These are phyloP conservation scores for Drosophila kohkoa DNA, from an alignment of 1,140 invertebrate species.

Conservation along the genomic window DNA sequence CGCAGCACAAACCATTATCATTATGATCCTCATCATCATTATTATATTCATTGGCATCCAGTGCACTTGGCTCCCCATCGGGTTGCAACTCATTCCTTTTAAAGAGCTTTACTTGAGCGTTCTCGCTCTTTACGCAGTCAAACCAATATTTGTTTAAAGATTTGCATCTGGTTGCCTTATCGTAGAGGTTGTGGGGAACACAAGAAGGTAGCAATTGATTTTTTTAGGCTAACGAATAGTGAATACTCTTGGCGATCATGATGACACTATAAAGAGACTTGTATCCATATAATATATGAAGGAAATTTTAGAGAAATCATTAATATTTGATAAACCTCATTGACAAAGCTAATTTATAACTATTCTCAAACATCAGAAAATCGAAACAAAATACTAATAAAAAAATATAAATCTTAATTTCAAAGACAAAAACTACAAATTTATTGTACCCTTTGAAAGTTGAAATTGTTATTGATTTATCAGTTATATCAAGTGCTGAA, in stretches of 20 bases:
- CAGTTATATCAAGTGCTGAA: not conserved
- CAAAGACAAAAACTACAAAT: not conserved
- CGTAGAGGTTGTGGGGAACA: slow-evolving; percentile 25
- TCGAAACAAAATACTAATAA: not conserved
- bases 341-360: no score
- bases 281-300: not conserved
- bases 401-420: not conserved
- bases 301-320: no score
- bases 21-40: slow-evolving; percentile 18
- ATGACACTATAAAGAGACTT: not conserved
- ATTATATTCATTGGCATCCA: slow-evolving; percentile 28
- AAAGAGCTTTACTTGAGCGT: not conserved
- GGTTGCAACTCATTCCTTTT: not conserved
- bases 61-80: slow-evolving; percentile 14
- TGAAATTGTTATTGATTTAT: not conserved
- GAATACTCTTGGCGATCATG: not conserved
- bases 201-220: slow-evolving; percentile 7
- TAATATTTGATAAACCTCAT: no score
- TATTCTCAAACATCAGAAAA: no score
- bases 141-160: slow-evolving; percentile 75
- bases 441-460: not conserved
- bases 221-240: not conserved
- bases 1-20: slow-evolving; percentile 53
- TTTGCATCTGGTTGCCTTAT: slow-evolving; percentile 75
- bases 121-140: slow-evolving; percentile 55